Conservation (phyloP, 2,113 vertebrate genomes). For the Rhinoderma darwinii region DNA sequence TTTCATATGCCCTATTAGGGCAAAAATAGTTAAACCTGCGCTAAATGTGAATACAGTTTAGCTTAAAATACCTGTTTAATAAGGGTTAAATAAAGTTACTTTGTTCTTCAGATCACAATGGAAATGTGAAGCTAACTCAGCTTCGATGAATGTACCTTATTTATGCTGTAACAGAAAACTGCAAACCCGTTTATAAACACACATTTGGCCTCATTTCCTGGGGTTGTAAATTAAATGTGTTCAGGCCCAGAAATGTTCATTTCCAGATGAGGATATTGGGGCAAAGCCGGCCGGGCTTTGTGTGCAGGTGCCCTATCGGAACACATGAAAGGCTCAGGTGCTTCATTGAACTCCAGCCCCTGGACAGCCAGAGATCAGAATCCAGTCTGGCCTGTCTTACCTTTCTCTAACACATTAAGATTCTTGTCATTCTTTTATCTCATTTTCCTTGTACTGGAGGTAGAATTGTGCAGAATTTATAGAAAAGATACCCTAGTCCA, state of each 20-base stretch:
- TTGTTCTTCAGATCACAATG: too few species aligned
- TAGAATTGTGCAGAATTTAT: background rate
- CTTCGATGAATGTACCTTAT: background rate
- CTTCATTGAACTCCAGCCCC: conserved; percentile 16
- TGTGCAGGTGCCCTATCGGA: conserved; percentile 48
- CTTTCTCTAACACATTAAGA: conserved; percentile 40
- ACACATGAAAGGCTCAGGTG: conserved; percentile 44
- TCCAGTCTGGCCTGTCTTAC: conserved; percentile 42
- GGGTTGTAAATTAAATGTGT: conserved; percentile 33
- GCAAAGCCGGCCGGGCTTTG: background rate
- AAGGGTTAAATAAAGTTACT: too few species aligned
- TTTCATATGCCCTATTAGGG: too few species aligned
- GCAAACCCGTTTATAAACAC: background rate
- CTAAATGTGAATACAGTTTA: too few species aligned
- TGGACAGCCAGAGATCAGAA: conserved; percentile 47
- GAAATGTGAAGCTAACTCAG: too few species aligned
- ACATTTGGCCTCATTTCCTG: conserved; percentile 47
- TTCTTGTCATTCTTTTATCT: conserved; percentile 52
- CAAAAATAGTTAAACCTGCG: too few species aligned
- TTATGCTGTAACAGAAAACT: too few species aligned
- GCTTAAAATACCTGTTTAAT: too few species aligned
- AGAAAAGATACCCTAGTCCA: background rate
- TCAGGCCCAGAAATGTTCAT: conserved; percentile 33
- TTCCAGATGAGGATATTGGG: conserved; percentile 43
- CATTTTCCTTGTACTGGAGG: background rate